A percentile compares a stretch with the other conserved stretches of the same genome.
Evolutionary conservation across 2,888 invertebrate species (phyloP).

Genomic region (Bibio marci): DNA sequence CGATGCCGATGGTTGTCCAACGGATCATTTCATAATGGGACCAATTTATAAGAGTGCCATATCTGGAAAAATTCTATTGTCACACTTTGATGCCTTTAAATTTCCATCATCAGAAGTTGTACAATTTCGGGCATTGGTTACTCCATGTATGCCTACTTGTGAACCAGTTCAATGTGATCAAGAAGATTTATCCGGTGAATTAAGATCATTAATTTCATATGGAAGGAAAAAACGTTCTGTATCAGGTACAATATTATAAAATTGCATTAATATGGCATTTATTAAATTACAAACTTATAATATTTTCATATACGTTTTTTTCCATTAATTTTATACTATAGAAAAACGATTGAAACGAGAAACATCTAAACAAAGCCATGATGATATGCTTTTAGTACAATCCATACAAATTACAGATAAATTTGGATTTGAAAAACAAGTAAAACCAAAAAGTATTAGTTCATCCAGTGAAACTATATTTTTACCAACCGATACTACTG

Average conservation of each 20-base stretch:
- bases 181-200: conserved; percentile 65
- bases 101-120: conserved; percentile 91
- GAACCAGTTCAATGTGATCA: conserved; percentile 83
- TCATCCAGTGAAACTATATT: conserved; percentile 47
- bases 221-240: conserved; percentile 60
- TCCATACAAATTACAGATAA: conserved; percentile 87
- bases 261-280: no score
- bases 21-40: conserved; percentile 88
- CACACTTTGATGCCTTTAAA: conserved; percentile 91
- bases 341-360: conserved; percentile 19
- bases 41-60: conserved; percentile 68
- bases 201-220: conserved; percentile 65
- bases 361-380: conserved; percentile 34
- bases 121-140: conserved; percentile 88
- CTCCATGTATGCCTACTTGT: conserved; percentile 85
- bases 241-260: conserved; percentile 11
- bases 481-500: conserved; percentile 40
- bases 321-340: background rate
- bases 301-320: background rate
- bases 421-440: conserved; percentile 63
- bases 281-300: conserved; percentile 1
- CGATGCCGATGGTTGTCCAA: conserved; percentile 82
- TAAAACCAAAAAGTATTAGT: conserved; percentile 35
- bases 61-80: conserved; percentile 67
- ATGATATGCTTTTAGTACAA: conserved; percentile 75